Evolutionary conservation across 2,888 invertebrate genomes (phyloP).

Genomic region (Tupiocoris notatus): DNA sequence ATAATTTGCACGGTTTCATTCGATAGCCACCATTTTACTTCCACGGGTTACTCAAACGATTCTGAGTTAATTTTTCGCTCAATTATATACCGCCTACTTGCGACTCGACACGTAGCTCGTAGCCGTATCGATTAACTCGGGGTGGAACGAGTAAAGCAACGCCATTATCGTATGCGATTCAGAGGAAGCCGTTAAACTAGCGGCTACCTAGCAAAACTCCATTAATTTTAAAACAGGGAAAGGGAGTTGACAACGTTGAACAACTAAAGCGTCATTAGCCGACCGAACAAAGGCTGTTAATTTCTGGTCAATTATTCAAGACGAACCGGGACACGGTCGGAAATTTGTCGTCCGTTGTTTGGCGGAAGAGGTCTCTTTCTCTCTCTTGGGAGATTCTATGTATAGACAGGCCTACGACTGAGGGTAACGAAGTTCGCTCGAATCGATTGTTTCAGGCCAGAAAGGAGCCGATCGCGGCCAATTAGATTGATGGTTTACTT

Average conservation of each 20-base stretch:
- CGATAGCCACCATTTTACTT: too few relatives aligned
- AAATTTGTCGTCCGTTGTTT: constrained; percentile 9
- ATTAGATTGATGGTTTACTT: constrained; percentile 21
- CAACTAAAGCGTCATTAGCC: constrained; percentile 32
- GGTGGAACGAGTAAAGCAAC: neutral
- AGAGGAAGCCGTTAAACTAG: constrained; percentile 22
- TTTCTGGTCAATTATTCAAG: constrained; percentile 26
- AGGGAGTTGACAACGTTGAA: constrained; percentile 23
- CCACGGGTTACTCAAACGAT: too few relatives aligned
- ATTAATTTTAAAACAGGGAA: constrained; percentile 27
- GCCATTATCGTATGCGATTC: constrained; percentile 26
- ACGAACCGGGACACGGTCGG: neutral
- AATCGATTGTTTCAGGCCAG: neutral
- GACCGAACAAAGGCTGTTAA: constrained; percentile 34
- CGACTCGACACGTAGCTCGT: too few relatives aligned
- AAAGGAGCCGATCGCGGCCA: neutral
- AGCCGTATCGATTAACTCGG: neutral
- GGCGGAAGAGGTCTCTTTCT: neutral
- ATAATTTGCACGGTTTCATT: too few relatives aligned
- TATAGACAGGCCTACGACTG: neutral
- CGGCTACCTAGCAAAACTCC: constrained; percentile 19
- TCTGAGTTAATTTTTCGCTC: too few relatives aligned
- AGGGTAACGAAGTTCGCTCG: neutral
- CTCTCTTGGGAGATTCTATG: neutral
- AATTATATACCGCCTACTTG: too few relatives aligned